Evolutionary conservation across 2,888 invertebrate genomes (phyloP).

Genomic region (Caenorhabditis angaria): DNA sequence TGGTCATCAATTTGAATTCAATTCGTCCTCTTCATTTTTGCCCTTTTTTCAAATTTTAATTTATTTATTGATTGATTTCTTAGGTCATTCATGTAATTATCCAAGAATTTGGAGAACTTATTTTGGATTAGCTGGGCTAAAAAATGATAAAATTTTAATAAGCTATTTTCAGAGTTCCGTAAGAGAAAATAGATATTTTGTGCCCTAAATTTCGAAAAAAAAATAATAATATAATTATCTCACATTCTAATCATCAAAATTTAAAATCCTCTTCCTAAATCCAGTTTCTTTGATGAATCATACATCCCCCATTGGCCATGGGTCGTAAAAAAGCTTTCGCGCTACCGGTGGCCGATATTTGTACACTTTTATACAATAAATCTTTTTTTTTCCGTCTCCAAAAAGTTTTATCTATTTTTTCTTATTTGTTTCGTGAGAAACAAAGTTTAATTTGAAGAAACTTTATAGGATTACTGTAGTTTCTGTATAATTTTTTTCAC

Average conservation of each 20-base stretch:
- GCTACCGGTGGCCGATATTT: not conserved
- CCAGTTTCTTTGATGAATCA: not conserved
- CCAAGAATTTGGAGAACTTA: not conserved
- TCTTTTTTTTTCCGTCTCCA: no score
- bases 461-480: not conserved
- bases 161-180: not conserved
- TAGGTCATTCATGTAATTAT: no score
- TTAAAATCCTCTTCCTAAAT: no score
- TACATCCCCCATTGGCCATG: not conserved
- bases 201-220: not conserved
- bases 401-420: not conserved
- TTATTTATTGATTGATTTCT: not conserved
- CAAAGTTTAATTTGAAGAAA: not conserved
- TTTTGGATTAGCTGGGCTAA: not conserved
- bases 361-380: slow-evolving; percentile 2
- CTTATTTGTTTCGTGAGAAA: no score
- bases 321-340: slow-evolving; percentile 2
- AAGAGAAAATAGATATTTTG: no score
- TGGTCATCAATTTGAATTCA: not conserved
- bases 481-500: no score
- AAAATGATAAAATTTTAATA: not conserved
- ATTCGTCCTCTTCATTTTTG: not conserved
- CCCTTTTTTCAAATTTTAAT: not conserved
- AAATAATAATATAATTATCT: not conserved
- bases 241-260: not conserved